Evolutionary conservation across 92 coral and sea anemone genomes (phyloP), one percentile per base, ranked within the genome.

Genomic region (Pocillopora grandis): DNA sequence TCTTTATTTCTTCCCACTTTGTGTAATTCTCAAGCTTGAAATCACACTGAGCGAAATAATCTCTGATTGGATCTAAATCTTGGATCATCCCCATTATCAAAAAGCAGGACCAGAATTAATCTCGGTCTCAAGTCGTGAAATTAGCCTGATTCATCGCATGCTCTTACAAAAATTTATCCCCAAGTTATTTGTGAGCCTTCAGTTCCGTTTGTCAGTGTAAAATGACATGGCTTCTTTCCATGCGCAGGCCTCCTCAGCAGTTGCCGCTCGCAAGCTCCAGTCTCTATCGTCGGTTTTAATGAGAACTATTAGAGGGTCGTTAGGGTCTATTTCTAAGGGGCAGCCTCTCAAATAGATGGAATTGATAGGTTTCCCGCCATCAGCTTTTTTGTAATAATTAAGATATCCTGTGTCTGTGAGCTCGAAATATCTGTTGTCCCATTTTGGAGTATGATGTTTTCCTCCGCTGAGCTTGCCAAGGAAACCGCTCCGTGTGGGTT

Each of bases 341-440:
- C 95, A 95, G 18, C 98, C 99, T 67, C 97, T 80, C 79, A 96
- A 84, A 70, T 96, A 96, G 59, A 96, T 92, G 52, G 98, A 93
- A 58, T 94, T 92, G 77, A 96, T 84, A 10, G 95, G 90, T 86
- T 96, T 96, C 1, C 90, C 92, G 21, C 95, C 97, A 2, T 95
- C 98, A 9, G 95, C 86, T 90, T 91, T 96, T 78, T 92, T 94
- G 86, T 89, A 94, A 65, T 94, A 94, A 80, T 94, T 86, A 18
- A 96, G 89, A 66, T 96, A 92, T 0, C 99, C 99, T 7, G 95
- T 81, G 19, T 92, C 92, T 13, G 94, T 84, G 36, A 96, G 93
- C 73, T 96, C 99, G 81, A 96, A 96, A 85, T 94, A 92, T 80
- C 99, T 89, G 80, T 85, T 77, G 90, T 96, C 99, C 99, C 99